Evolutionary conservation across 1,140 invertebrate genomes (phyloP), one percentile per base, ranked within the genome.

Genomic region (Aphaenogaster ashmeadi): DNA sequence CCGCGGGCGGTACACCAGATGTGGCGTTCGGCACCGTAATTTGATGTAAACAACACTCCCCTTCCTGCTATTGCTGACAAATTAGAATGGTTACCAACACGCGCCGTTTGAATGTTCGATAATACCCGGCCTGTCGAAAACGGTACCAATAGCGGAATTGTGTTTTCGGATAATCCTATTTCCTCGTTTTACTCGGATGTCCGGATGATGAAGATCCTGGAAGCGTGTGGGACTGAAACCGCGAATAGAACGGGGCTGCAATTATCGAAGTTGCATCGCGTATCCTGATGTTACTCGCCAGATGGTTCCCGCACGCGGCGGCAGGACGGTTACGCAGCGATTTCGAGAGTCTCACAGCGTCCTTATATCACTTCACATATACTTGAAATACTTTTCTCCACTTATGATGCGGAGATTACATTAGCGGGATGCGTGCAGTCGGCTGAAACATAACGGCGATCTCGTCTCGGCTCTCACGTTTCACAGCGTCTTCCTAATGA

Each of bases 301-400:
- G 80, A 84, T 84, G 80, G 80, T 84, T 75, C 5, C 80, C 80
- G 80, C 80, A 58, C 36, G 64, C 78, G 80, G 44, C 50, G 33
- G 44, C 60, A 67, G 27, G 21, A 81, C 54, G 80, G 36, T 84
- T 84, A 84, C 80, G 80, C 80, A 84, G 69, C 69, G 80, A 47
- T 84, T 84, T 84, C 54, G 50, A 56, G 69, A 60, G 69, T 18
- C 27, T 72, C 79, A 13, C 78, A 69, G 36, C 78, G 67, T 84
- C 69, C 41, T 84, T 60, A 74, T 84, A 84, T 84, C 80, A 75
- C 69, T 84, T n/a, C 41, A 50, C 52, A 44, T 81, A 44, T 81
- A 81, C 79, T 81, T 74, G 80, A 84, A 84, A 84, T 84, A 84
- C 69, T 84, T 84, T 84, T 75, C 80, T 84, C 69, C 69, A 74